Conservation (phyloP, 2,797 vertebrate genomes). For the Tokudaia muenninki region DNA sequence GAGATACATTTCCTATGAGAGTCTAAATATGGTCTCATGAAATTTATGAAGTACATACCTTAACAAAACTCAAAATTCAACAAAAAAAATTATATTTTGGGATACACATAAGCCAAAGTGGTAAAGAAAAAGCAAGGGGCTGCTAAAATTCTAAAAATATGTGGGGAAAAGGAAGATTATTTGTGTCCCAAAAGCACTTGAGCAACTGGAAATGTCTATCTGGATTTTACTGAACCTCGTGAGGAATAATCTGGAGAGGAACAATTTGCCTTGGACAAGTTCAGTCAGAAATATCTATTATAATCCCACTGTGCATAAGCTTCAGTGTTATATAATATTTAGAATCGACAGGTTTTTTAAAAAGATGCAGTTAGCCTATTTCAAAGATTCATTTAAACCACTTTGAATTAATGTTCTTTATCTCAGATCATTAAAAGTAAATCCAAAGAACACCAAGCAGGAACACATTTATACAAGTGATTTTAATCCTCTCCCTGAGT, state of each 20-base stretch:
- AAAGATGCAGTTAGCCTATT: background rate
- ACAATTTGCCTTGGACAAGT: background rate
- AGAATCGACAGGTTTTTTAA: background rate
- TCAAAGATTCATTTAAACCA: background rate
- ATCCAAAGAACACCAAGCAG: background rate
- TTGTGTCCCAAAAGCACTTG: background rate
- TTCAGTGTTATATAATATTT: background rate
- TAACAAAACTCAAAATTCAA: background rate
- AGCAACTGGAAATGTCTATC: background rate
- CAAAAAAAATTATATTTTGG: background rate
- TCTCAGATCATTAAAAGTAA: background rate
- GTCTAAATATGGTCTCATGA: background rate
- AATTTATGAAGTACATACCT: background rate
- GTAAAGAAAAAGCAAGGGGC: background rate
- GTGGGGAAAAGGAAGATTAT: background rate
- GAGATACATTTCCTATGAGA: no score
- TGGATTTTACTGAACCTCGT: background rate
- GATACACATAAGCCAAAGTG: background rate
- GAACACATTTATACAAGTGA: background rate
- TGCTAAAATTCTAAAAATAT: background rate
- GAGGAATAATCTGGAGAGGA: background rate
- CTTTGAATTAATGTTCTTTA: background rate
- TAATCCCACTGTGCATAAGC: background rate
- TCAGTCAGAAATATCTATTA: background rate
- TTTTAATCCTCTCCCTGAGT: background rate